Conservation (phyloP, 2,113 vertebrate genomes). For the Seriola aureovittata region DNA sequence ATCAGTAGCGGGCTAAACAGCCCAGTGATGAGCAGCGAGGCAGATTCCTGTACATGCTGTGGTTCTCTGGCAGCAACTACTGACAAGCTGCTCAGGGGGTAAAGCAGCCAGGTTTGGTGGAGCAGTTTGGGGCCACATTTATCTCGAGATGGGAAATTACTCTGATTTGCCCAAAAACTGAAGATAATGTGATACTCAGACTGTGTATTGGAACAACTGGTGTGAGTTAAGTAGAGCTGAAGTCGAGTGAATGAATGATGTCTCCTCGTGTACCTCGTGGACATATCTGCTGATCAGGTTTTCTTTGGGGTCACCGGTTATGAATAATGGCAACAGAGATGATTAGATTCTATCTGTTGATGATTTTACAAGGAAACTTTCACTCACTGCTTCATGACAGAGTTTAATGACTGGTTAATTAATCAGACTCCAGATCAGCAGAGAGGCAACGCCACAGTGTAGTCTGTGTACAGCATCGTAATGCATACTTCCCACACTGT, state of each 20-base stretch:
- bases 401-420: constrained; percentile 31
- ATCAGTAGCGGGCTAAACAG: constrained; percentile 50
- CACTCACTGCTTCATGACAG: constrained; percentile 3
- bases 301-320: neutral
- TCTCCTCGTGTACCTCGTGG: neutral
- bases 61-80: constrained; percentile 43
- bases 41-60: constrained; percentile 47
- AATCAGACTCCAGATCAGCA: constrained; percentile 21
- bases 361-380: constrained; percentile 19
- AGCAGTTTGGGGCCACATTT: constrained; percentile 46
- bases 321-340: constrained; percentile 24
- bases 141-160: constrained; percentile 28
- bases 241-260: neutral
- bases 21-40: constrained; percentile 48
- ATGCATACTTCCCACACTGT: neutral
- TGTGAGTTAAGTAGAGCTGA: neutral
- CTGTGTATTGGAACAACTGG: neutral
- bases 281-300: neutral
- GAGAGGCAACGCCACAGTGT: neutral
- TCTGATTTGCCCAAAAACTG: constrained; percentile 21
- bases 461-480: neutral
- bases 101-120: constrained; percentile 23
- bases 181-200: constrained; percentile 3
- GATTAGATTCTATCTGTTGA: constrained; percentile 5
- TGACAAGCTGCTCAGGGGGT: constrained; percentile 54